phyloP scores from a whole-genome alignment of 2,797 vertebrate genomes.

The Enteromius afrohamiltoni region DNA sequence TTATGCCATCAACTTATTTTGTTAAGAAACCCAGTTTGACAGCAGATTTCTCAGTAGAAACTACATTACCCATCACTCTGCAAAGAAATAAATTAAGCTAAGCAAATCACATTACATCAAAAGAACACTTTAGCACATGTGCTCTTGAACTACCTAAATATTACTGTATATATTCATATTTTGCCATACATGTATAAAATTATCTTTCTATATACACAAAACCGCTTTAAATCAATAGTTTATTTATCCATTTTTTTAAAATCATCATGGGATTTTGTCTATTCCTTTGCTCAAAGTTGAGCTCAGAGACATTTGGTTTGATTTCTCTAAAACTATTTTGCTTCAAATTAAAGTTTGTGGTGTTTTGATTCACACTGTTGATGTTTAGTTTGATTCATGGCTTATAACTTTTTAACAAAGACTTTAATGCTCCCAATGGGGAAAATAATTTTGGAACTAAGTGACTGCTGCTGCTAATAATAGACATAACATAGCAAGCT shows the following conservation, averaged over 20 bases:
- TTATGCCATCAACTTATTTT: neutral
- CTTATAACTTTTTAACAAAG: neutral
- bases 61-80: neutral
- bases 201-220: neutral
- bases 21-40: neutral
- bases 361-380: neutral
- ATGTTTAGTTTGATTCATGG: neutral
- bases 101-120: neutral
- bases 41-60: neutral
- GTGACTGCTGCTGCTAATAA: neutral
- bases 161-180: neutral
- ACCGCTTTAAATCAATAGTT: neutral
- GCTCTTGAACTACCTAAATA: too few relatives aligned
- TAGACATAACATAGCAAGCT: neutral
- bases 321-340: slow-evolving; percentile 3
- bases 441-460: neutral
- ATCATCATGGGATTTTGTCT: too few relatives aligned
- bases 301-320: neutral
- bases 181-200: neutral
- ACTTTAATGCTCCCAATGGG: neutral
- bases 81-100: neutral
- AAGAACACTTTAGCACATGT: neutral
- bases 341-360: neutral
- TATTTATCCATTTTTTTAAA: neutral
- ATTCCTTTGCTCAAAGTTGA: neutral